Percentiles rank a stretch among this genome's conserved stretches.
phyloP scores from a whole-genome alignment of 2,113 vertebrate genomes.

The Anarhynchus alexandrinus region DNA sequence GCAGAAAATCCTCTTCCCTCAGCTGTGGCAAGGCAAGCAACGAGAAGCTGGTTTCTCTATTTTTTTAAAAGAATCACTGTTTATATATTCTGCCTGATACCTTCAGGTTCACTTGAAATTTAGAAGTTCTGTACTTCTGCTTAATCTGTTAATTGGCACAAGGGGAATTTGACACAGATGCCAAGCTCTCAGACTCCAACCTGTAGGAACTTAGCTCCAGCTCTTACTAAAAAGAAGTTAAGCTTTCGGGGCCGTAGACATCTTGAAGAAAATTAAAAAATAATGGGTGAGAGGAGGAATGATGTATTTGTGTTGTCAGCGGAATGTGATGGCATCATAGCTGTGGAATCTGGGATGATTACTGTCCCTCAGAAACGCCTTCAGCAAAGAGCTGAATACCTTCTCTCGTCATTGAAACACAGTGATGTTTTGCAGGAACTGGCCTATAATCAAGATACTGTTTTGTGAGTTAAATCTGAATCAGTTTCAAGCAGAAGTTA shows the following conservation, averaged over 20 bases:
- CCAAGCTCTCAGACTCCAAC: neutral
- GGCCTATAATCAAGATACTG: neutral
- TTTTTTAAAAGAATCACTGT: neutral
- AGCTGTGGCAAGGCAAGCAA: neutral
- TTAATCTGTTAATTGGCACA: neutral
- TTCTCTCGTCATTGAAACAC: neutral
- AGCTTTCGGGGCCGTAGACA: neutral
- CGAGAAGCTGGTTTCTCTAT: neutral
- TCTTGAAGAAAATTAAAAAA: neutral
- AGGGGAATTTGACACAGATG: neutral
- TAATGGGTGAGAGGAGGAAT: neutral
- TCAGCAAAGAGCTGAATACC: neutral
- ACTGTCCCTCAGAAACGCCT: neutral
- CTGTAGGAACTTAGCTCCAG: neutral
- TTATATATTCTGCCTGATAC: neutral
- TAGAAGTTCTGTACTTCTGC: neutral
- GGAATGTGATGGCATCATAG: neutral
- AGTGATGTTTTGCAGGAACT: constrained; percentile 7
- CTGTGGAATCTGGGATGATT: constrained; percentile 19
- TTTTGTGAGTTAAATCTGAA: neutral
- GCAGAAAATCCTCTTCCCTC: neutral
- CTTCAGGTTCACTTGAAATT: neutral
- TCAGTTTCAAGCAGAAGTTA: neutral
- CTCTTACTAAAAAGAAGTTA: neutral
- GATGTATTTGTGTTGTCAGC: neutral